Base-by-base conservation (phyloP, 2,797 vertebrate genomes). In the Sebastes aleutianus region DNA sequence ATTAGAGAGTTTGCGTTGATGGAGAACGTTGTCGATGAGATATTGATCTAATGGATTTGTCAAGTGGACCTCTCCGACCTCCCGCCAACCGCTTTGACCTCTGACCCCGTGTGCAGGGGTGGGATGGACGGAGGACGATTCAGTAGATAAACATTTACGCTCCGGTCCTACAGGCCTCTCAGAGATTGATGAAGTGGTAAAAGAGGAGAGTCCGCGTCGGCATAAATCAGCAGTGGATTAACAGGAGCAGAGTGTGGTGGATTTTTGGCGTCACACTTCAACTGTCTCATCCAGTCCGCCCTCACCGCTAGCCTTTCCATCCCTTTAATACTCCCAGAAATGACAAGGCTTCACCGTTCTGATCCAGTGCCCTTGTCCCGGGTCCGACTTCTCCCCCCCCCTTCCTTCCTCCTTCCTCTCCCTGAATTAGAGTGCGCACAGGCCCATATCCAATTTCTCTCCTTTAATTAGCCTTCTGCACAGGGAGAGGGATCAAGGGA, bases 391-490 rank as follows among this genome's bases (percentile, higher is more conserved):
- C 66, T 39, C 22, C 78, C 54, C 18, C 18, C 27, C 14, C 34
- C 16, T 7, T 53, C 74, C 50, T 72, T 43, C 66, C 53, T 57
- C 71, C 62, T 8, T 76, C 43, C 61, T 82, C 74, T 84, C 78
- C 27, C 74, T 85, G 80, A 89, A 93, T 95, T 93, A 91, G 85
- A 88, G 86, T 90, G 90, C 6, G 88, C 94, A 95, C 70, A 76
- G 85, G 88, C 85, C 93, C 92, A 88, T 93, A 88, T 96, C 94
- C 94, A 95, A 95, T 95, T 93, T 91, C 88, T 93, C 80, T 87
- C 61, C 86, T 92, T 94, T 95, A 96, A 96, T 96, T 96, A 94
- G 90, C 79, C 85, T 72, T 88, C 88, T 79, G 80, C 70, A 80
- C 79, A 68, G 64, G 80, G 78, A 85, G 66, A 70, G 78, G 74